These are phyloP conservation scores for Drosophila setosimentum DNA, from an alignment of 2,888 invertebrate genomes.

Conservation along the genomic window DNA sequence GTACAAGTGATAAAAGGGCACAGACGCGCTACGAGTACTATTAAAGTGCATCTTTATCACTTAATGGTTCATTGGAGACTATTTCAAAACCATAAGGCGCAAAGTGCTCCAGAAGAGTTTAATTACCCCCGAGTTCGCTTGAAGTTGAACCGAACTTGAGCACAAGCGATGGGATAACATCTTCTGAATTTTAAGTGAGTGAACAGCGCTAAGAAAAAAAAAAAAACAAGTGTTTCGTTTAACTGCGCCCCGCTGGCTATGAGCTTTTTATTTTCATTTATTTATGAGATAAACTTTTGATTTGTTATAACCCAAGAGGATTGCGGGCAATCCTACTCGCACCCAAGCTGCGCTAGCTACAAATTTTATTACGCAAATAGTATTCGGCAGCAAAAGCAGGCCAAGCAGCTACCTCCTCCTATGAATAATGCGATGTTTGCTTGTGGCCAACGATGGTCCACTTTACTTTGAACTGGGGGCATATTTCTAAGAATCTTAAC, in stretches of 20 bases:
- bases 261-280: conserved; percentile 58
- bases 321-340: conserved; percentile 1
- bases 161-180: conserved; percentile 17
- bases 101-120: conserved; percentile 30
- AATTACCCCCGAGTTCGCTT: conserved; percentile 47
- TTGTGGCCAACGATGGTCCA: conserved; percentile 43
- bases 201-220: not conserved
- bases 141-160: conserved; percentile 10
- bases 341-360: conserved; percentile 11
- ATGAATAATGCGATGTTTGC: conserved; percentile 56
- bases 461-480: conserved; percentile 24
- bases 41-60: conserved; percentile 15
- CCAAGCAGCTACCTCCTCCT: conserved; percentile 19
- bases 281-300: conserved; percentile 75
- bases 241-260: conserved; percentile 45
- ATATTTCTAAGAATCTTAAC: conserved; percentile 44
- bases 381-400: conserved; percentile 40
- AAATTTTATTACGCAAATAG: conserved; percentile 62
- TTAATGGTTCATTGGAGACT: conserved; percentile 17
- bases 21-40: conserved; percentile 4
- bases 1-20: conserved; percentile 2
- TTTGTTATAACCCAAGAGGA: conserved; percentile 47
- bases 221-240: conserved; percentile 24
- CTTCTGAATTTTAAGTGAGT: conserved; percentile 22
- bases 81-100: conserved; percentile 4